Evolutionary conservation across 1,140 invertebrate genomes (phyloP).

Genomic region (Drosophila gunungcola): DNA sequence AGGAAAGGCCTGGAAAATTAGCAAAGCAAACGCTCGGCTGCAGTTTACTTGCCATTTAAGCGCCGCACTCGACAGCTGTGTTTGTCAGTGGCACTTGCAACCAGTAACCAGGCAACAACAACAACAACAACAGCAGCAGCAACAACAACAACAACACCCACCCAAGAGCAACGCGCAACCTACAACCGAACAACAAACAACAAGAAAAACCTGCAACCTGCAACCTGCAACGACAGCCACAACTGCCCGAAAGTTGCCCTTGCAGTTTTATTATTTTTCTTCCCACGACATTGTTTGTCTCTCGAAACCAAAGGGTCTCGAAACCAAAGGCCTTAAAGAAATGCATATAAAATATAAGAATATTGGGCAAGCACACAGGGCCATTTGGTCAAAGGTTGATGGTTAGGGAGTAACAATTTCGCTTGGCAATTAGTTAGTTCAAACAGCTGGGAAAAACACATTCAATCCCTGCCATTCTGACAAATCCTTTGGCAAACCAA

Average conservation of each 20-base stretch:
- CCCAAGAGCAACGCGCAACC: constrained; percentile 5
- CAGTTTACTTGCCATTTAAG: constrained; percentile 82
- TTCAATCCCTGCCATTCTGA: not conserved
- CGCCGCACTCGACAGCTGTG: constrained; percentile 74
- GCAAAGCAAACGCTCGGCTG: constrained; percentile 77
- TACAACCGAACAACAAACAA: constrained; percentile 1
- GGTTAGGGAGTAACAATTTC: not conserved
- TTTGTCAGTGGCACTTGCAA: constrained; percentile 65
- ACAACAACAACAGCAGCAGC: constrained; percentile 9
- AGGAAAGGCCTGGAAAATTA: constrained; percentile 58
- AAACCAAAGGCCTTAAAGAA: constrained; percentile 8
- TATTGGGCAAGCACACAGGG: constrained; percentile 1
- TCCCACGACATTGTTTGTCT: constrained; percentile 34
- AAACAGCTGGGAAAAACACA: not conserved
- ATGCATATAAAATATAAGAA: constrained; percentile 6
- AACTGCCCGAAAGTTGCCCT: constrained; percentile 53
- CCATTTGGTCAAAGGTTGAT: not conserved
- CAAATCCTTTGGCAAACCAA: not conserved
- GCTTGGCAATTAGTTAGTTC: not conserved
- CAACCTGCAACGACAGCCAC: constrained; percentile 25
- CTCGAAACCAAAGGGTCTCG: constrained; percentile 17
- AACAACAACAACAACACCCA: constrained; percentile 7
- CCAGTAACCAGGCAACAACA: constrained; percentile 9
- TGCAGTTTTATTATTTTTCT: constrained; percentile 45
- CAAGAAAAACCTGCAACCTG: constrained; percentile 3